Percentiles rank a stretch among this genome's conserved stretches.
phyloP scores from a whole-genome alignment of 2,888 invertebrate species.

The Torymus texanus region DNA sequence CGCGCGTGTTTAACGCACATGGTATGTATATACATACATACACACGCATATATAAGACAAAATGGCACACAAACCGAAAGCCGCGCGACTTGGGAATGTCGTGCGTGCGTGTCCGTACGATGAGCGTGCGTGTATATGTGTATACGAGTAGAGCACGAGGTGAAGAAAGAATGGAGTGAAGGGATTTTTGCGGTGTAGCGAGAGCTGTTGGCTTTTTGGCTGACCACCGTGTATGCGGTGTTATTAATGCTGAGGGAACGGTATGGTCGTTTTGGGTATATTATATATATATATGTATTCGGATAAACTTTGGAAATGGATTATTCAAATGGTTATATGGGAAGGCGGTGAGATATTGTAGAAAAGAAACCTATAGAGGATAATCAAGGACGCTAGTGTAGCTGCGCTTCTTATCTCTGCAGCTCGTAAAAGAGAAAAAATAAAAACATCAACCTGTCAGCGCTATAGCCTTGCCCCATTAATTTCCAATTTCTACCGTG shows the following conservation, averaged over 20 bases:
- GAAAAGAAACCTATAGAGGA: too few relatives aligned
- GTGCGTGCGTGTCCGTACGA: neutral
- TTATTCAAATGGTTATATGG: too few relatives aligned
- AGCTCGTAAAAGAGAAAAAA: neutral
- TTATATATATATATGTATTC: too few relatives aligned
- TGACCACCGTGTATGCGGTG: too few relatives aligned
- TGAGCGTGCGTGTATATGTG: too few relatives aligned
- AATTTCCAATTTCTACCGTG: neutral
- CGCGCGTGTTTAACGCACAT: neutral
- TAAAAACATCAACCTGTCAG: constrained; percentile 15
- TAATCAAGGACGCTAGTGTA: too few relatives aligned
- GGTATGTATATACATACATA: neutral
- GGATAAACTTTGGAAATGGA: too few relatives aligned
- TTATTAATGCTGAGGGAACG: too few relatives aligned
- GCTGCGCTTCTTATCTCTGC: too few relatives aligned
- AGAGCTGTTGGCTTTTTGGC: neutral
- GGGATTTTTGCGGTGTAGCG: constrained; percentile 1
- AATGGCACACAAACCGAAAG: constrained; percentile 43
- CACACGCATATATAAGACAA: constrained; percentile 31
- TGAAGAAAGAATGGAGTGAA: neutral
- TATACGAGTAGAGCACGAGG: neutral
- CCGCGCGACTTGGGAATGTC: too few relatives aligned
- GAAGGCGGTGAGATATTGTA: too few relatives aligned
- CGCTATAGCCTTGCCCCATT: neutral
- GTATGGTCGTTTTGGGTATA: too few relatives aligned